Percentiles rank a stretch among this genome's conserved stretches.
phyloP scores from a whole-genome alignment of 1,140 invertebrate species.

The Macrobrachium rosenbergii region DNA sequence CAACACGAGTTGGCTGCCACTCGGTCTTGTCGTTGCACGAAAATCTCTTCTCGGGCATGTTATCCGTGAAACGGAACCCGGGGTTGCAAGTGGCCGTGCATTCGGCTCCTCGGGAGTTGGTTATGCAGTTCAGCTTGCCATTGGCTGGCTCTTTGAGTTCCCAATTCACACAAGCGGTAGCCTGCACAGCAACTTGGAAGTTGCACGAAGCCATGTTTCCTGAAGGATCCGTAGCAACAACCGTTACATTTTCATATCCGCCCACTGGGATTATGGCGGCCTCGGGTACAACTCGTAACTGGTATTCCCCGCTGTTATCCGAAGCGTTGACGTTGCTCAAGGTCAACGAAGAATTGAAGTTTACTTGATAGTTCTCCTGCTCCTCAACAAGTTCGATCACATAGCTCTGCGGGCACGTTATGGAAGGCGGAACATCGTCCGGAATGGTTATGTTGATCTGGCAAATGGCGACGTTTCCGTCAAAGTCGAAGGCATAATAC shows the following conservation, averaged over 20 bases:
- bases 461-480: slow-evolving; percentile 97
- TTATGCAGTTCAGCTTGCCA: slow-evolving; percentile 88
- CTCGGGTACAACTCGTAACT: slow-evolving; percentile 85
- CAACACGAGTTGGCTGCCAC: slow-evolving; percentile 87
- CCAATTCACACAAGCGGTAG: slow-evolving; percentile 94
- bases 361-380: slow-evolving; percentile 90
- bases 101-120: slow-evolving; percentile 79
- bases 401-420: slow-evolving; percentile 96
- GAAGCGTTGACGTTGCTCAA: slow-evolving; percentile 90
- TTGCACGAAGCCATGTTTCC: slow-evolving; percentile 92
- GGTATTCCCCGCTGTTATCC: slow-evolving; percentile 84
- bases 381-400: slow-evolving; percentile 91
- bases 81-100: slow-evolving; percentile 92
- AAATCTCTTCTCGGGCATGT: slow-evolving; percentile 87
- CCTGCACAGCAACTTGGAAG: slow-evolving; percentile 94
- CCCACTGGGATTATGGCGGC: slow-evolving; percentile 88
- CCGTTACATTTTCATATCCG: slow-evolving; percentile 95
- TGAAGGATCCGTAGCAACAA: slow-evolving; percentile 88
- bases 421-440: slow-evolving; percentile 88
- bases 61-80: slow-evolving; percentile 93
- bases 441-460: slow-evolving; percentile 95
- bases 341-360: slow-evolving; percentile 91
- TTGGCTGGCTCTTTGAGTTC: slow-evolving; percentile 89
- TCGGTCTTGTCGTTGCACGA: slow-evolving; percentile 81
- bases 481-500: slow-evolving; percentile 96